These are phyloP conservation scores for Platysternon megacephalum DNA, from an alignment of 2,113 vertebrate species.

Conservation along the genomic window DNA sequence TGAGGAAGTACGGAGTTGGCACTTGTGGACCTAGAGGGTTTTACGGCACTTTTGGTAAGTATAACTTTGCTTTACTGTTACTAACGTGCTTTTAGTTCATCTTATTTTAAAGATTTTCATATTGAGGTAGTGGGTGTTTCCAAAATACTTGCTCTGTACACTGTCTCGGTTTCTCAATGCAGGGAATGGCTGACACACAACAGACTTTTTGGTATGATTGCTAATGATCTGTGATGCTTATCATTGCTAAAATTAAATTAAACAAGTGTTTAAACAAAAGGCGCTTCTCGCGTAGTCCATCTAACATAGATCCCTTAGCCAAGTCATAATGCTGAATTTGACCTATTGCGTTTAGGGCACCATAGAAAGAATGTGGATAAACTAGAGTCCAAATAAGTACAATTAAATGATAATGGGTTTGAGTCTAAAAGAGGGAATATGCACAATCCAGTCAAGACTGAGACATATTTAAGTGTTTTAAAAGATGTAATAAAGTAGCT, in stretches of 20 bases:
- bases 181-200: neutral
- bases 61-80: neutral
- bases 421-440: neutral
- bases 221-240: rapidly evolving
- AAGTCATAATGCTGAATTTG: neutral
- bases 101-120: neutral
- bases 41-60: conserved; percentile 97
- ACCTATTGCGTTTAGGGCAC: neutral
- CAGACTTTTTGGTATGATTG: neutral
- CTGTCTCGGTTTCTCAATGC: neutral
- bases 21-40: conserved; percentile 97
- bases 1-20: conserved; percentile 95
- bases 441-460: neutral
- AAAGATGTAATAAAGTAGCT: neutral
- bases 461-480: neutral
- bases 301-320: neutral
- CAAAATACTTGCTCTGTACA: neutral
- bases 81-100: neutral
- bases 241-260: neutral
- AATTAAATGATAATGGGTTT: neutral
- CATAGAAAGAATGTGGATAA: neutral
- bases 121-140: neutral
- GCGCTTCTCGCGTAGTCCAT: neutral
- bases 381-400: neutral
- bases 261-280: neutral